Evolutionary conservation across 2,113 vertebrate species (phyloP), one percentile per base, ranked within the genome.

Genomic region (Oreochromis niloticus): DNA sequence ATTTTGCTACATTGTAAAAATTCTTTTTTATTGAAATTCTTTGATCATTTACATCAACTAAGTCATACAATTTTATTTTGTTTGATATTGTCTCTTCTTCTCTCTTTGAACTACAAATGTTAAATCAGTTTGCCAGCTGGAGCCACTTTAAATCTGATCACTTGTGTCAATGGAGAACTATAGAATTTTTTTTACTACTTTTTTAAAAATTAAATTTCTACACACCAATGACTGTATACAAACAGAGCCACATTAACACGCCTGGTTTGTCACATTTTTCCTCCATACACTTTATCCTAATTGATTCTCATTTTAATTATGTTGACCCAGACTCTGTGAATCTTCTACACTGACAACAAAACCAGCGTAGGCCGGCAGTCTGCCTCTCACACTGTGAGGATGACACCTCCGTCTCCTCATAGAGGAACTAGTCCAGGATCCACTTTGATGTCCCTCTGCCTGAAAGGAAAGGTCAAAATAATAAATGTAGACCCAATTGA

Each of bases 401-500:
- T 91, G 92, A 90, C 93, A 94, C 94, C 91, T 89, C 95, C 87
- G 89, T 92, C 92, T 94, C 85, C 85, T 87, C 78, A 94, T 91
- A 94, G 92, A 92, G 87, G 78, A 93, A 84, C 88, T 41, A 87
- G 89, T 84, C 56, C 80, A 91, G 88, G 80, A 85, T 87, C 87
- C 81, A 89, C 95, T 96, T 97, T 96, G 95, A 97, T 94, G 95
- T 95, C 86, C 88, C 85, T 90, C 93, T 93, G 89, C 95, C 87
- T 92, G 94, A 92, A 96, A 96, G 93, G 90, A 96, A 96, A 97
- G 96, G 96, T 97, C 96, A 97, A 97, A 96, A 96, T 96, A 97
- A 97, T 96, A 97, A 97, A 97, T 96, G 96, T 97, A 96, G 94
- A 94, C 93, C 92, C 95, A 96, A 95, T 95, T 96, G 95, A 96